These are phyloP conservation scores for Tragelaphus scriptus DNA, from an alignment of 2,113 vertebrate species.

Conservation along the genomic window DNA sequence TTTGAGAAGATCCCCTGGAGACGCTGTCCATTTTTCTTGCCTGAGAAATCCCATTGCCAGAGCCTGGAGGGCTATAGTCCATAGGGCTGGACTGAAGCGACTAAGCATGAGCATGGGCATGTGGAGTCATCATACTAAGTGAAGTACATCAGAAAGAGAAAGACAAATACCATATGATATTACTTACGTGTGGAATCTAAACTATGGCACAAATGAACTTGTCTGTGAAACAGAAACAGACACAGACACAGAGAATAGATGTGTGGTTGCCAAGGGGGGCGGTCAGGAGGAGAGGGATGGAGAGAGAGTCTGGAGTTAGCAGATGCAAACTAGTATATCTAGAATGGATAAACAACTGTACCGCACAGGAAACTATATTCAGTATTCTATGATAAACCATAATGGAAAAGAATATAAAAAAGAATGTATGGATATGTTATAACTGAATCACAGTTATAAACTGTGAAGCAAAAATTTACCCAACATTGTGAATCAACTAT, in stretches of 20 bases:
- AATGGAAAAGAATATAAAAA: neutral
- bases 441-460: neutral
- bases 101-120: neutral
- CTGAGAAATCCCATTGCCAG: neutral
- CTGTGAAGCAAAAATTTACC: neutral
- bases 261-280: neutral
- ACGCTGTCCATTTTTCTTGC: neutral
- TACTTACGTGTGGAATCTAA: neutral
- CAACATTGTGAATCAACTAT: neutral
- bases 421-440: neutral
- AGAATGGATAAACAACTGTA: neutral
- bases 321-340: neutral
- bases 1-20: neutral
- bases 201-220: neutral
- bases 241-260: neutral
- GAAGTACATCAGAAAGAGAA: rapidly evolving
- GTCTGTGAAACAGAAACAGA: neutral
- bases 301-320: neutral
- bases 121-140: neutral
- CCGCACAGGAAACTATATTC: neutral
- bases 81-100: neutral
- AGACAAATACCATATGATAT: neutral
- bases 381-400: neutral
- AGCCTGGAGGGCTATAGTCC: neutral
- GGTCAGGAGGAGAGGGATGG: neutral